phyloP scores from a whole-genome alignment of 1,140 invertebrate species.

The Zophobas morio region DNA sequence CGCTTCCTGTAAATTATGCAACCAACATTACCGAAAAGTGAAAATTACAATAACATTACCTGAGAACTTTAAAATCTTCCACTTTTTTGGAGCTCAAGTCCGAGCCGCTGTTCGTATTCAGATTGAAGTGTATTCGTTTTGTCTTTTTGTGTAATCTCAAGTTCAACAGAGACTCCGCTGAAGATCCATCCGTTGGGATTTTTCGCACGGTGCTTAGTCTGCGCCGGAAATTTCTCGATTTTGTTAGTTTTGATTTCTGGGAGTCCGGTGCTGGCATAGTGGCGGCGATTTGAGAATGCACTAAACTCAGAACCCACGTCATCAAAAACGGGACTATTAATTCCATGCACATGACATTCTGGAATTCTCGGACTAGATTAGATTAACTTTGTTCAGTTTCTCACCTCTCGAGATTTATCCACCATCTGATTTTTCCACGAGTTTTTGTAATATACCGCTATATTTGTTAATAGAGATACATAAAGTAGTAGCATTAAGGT shows the following conservation, averaged over 20 bases:
- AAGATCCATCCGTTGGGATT: slow-evolving; percentile 23
- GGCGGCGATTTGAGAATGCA: slow-evolving; percentile 93
- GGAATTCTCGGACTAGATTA: no score
- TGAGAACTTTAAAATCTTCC: slow-evolving; percentile 11
- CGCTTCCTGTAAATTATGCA: slow-evolving; percentile 17
- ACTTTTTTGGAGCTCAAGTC: slow-evolving; percentile 7
- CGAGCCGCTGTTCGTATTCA: slow-evolving; percentile 2
- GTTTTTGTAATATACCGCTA: slow-evolving; percentile 71
- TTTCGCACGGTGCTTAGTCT: slow-evolving; percentile 41
- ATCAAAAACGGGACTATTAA: slow-evolving; percentile 84
- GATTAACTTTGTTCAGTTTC: no score
- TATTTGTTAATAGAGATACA: slow-evolving; percentile 66
- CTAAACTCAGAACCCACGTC: slow-evolving; percentile 85
- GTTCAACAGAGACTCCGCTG: slow-evolving; percentile 15
- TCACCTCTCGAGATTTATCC: slow-evolving; percentile 56
- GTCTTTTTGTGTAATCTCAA: slow-evolving; percentile 19
- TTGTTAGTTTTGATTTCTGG: slow-evolving; percentile 19
- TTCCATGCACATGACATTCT: slow-evolving; percentile 75
- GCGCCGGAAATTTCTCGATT: slow-evolving; percentile 47
- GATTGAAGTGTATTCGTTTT: slow-evolving; percentile 22
- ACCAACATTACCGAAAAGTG: slow-evolving; percentile 12
- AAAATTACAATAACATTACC: no score
- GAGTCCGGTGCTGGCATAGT: slow-evolving; percentile 72
- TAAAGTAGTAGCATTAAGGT: slow-evolving; percentile 69
- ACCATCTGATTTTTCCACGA: slow-evolving; percentile 7